Evolutionary conservation across 2,888 invertebrate species (phyloP), one percentile per base, ranked within the genome.

Genomic region (Oxystoma pomonae): DNA sequence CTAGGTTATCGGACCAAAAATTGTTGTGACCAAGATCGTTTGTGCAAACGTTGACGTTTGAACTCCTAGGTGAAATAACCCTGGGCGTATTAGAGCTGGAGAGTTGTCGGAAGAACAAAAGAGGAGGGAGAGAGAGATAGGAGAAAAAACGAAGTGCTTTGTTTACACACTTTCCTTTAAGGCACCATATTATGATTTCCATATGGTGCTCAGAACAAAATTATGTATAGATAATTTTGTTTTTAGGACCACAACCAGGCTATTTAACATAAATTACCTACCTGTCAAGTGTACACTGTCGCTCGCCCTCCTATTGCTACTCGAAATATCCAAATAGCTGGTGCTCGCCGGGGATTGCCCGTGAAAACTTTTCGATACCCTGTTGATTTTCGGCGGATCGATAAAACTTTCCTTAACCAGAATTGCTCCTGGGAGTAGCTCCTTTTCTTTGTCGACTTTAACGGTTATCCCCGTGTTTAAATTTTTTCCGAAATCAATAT

Each of bases 401-500:
- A 84, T 83, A 68, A 79, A 84, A 61, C 77, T 77, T 73, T 84
- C 84, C 73, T 81, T 83, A 1, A 84, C 79, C 20, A 83, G 72
- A 19, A 83, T 76, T 1, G 81, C 77, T 1, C 83, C 83, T 0
- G 81, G 80, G 67, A 68, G 62, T 55, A 62, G n/a, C 3, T 69
- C 68, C 20, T 65, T 68, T 9, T 74, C 73, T 65, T 72, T 73
- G 60, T 73, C 71, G 1, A 71, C 62, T 60, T 69, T 69, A 64
- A 73, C 73, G 55, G 68, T 70, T 12, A 62, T 59, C 52, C 66
- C 68, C n/a, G 70, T 62, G 63, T 74, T 72, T 49, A 75, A 61
- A 64, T 73, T 75, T 65, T 73, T 72, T 1, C 68, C 71, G 58
- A 73, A 67, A 64, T 71, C 74, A 18, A 71, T 69, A 55, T 72